A percentile compares a stretch with the other conserved stretches of the same genome.
Conservation (phyloP, 2,888 invertebrate species). For the Folsomia candida region DNA sequence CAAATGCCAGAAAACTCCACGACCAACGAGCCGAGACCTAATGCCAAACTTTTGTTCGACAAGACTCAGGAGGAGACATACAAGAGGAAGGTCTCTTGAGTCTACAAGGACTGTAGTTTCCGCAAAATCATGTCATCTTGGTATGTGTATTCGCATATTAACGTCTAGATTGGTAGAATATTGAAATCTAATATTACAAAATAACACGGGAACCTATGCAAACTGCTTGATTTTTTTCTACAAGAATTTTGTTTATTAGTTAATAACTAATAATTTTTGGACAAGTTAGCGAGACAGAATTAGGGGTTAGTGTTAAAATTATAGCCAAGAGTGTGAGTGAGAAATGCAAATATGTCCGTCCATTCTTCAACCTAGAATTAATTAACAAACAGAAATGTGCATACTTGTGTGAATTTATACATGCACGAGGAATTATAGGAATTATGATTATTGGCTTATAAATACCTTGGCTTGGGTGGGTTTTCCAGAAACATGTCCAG, state of each 20-base stretch:
- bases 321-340: conserved; percentile 66
- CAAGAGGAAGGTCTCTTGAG: neutral
- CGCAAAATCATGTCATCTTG: too few relatives aligned
- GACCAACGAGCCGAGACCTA: neutral
- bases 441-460: neutral
- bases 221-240: too few relatives aligned
- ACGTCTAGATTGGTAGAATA: too few relatives aligned
- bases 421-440: too few relatives aligned
- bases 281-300: neutral
- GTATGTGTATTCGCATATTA: too few relatives aligned
- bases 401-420: too few relatives aligned
- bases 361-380: conserved; percentile 79
- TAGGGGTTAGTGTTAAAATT: too few relatives aligned
- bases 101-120: too few relatives aligned
- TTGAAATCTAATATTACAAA: too few relatives aligned
- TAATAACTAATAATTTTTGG: neutral
- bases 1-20: neutral
- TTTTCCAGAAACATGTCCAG: conserved; percentile 23
- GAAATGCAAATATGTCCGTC: conserved; percentile 82
- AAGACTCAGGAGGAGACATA: neutral
- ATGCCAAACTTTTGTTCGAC: conserved; percentile 2
- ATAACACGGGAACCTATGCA: too few relatives aligned
- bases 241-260: neutral
- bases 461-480: conserved; percentile 24
- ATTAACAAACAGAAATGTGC: conserved; percentile 11